A percentile compares a stretch with the other conserved stretches of the same genome.
These are phyloP conservation scores for Mesocentrotus franciscanus DNA, from an alignment of 53 echinoderm and acorn worm genomes.

Conservation along the genomic window DNA sequence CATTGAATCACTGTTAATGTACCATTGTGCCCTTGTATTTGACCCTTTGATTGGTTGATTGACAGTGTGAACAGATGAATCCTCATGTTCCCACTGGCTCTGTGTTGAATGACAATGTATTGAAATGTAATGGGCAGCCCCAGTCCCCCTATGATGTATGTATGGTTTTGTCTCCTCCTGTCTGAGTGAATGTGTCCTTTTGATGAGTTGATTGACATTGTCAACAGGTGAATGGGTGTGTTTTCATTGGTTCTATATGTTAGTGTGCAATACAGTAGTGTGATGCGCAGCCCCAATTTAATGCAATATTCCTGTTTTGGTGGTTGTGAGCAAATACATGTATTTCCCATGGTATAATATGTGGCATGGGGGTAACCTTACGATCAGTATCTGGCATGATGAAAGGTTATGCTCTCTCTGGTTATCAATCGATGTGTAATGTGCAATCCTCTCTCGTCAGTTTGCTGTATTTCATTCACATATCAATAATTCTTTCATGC, in stretches of 20 bases:
- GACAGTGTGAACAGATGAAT: conserved; percentile 21
- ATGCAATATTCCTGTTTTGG: not conserved
- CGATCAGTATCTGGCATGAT: not conserved
- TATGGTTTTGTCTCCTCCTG: not conserved
- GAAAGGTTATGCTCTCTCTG: not conserved
- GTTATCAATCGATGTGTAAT: not conserved
- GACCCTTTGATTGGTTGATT: conserved; percentile 17
- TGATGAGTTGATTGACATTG: not conserved
- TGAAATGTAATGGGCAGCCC: conserved; percentile 1
- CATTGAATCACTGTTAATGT: not conserved
- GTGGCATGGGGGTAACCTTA: not conserved
- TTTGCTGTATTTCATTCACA: not conserved
- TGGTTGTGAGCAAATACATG: not conserved
- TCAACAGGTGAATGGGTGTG: not conserved
- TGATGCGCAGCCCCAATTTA: not conserved
- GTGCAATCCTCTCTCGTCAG: not conserved
- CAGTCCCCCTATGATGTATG: not conserved
- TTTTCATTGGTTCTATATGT: not conserved
- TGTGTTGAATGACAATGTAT: not conserved
- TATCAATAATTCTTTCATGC: not conserved
- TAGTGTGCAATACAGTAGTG: not conserved
- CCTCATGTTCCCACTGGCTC: not conserved
- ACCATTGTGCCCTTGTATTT: not conserved
- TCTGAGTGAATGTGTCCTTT: not conserved
- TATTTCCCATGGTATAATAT: not conserved